Evolutionary conservation across 2,888 invertebrate species (phyloP).

Genomic region (Crematogaster levior): DNA sequence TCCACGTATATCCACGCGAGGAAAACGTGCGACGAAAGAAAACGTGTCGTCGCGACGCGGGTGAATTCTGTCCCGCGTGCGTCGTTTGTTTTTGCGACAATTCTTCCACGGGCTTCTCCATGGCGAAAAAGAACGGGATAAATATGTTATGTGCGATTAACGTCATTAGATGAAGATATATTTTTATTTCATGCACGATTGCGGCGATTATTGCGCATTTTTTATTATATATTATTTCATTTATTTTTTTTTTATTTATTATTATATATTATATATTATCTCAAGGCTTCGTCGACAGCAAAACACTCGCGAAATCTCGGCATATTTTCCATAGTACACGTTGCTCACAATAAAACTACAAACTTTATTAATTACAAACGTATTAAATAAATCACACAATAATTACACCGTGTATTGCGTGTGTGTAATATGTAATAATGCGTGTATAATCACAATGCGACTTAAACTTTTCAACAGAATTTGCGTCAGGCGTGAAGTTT

Average conservation of each 20-base stretch:
- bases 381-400: neutral
- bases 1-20: constrained; percentile 53
- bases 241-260: no score
- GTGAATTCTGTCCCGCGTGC: constrained; percentile 30
- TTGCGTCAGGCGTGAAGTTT: constrained; percentile 3
- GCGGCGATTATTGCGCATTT: neutral
- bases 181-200: constrained; percentile 2
- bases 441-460: neutral
- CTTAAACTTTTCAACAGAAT: neutral
- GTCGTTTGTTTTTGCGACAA: constrained; percentile 29
- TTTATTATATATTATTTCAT: no score
- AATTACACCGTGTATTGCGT: neutral
- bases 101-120: neutral
- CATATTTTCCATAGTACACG: no score
- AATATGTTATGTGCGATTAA: constrained; percentile 47
- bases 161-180: constrained; percentile 1
- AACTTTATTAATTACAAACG: neutral
- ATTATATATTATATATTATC: no score
- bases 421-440: neutral
- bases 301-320: neutral
- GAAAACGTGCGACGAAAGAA: constrained; percentile 52
- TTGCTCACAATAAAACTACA: neutral
- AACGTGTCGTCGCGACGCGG: constrained; percentile 49
- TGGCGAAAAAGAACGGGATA: constrained; percentile 11
- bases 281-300: no score